Percentiles rank a stretch among this genome's conserved stretches.
phyloP scores from a whole-genome alignment of 2,797 vertebrate species.

The Chanos chanos region DNA sequence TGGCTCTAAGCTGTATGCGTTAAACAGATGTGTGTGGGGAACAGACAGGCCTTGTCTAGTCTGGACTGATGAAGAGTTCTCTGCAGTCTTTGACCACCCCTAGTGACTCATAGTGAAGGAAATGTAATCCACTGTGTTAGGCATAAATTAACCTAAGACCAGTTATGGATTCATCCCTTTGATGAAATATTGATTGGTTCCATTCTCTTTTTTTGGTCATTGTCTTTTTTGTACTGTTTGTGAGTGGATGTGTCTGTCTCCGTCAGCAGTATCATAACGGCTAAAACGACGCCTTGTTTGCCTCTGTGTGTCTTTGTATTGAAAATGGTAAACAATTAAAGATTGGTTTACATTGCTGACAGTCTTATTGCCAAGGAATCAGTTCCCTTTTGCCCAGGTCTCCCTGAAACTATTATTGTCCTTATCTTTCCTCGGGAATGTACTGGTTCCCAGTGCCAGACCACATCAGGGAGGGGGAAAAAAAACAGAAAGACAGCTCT shows the following conservation, averaged over 20 bases:
- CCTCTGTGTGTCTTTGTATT: not conserved
- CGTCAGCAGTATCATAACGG: slow-evolving; percentile 4
- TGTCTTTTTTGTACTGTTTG: slow-evolving; percentile 22
- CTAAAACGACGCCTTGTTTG: slow-evolving; percentile 10
- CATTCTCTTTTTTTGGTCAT: slow-evolving; percentile 9
- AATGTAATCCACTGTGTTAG: slow-evolving; percentile 30
- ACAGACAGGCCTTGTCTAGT: slow-evolving; percentile 35
- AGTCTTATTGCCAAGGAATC: not conserved
- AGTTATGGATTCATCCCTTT: slow-evolving; percentile 41
- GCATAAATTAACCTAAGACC: slow-evolving; percentile 44
- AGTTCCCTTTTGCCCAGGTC: slow-evolving; percentile 1
- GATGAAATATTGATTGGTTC: slow-evolving; percentile 45
- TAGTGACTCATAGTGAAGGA: slow-evolving; percentile 36
- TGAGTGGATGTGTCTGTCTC: slow-evolving; percentile 23
- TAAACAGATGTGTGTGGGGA: slow-evolving; percentile 40
- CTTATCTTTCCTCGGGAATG: not conserved
- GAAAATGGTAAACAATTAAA: not conserved
- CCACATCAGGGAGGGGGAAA: slow-evolving; percentile 30
- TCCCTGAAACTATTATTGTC: not conserved
- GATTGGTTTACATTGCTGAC: not conserved
- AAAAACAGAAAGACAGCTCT: slow-evolving; percentile 21
- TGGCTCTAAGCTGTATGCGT: slow-evolving; percentile 32
- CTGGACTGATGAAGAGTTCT: slow-evolving; percentile 35
- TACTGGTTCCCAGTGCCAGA: not conserved
- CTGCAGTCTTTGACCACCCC: slow-evolving; percentile 23